Percentiles rank a stretch among this genome's conserved stretches.
phyloP scores from a whole-genome alignment of 1,140 invertebrate genomes.

The Philopotamus ludificatus region DNA sequence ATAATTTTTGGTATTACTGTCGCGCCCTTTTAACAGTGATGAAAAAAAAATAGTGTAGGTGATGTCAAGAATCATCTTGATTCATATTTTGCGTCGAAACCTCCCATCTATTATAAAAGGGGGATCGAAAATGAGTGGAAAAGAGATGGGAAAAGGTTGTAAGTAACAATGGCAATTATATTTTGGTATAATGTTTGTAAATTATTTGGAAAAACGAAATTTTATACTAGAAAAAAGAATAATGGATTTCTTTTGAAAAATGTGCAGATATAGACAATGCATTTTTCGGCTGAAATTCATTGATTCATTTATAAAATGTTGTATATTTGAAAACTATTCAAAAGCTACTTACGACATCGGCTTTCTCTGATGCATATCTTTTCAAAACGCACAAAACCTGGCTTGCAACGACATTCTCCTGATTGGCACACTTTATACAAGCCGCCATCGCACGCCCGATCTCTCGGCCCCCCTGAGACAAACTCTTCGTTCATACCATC shows the following conservation, averaged over 20 bases:
- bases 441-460: background rate
- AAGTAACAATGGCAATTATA: no score
- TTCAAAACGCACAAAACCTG: background rate
- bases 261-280: background rate
- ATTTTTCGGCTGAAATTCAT: background rate
- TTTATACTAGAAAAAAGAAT: no score
- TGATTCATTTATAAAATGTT: background rate
- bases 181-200: no score
- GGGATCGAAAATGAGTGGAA: no score
- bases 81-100: no score
- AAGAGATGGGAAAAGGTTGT: no score
- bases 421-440: background rate
- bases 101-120: no score
- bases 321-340: background rate
- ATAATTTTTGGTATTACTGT: no score
- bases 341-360: constrained; percentile 5
- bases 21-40: no score
- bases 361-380: background rate
- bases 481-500: background rate
- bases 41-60: no score
- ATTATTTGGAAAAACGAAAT: no score
- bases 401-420: constrained; percentile 12
- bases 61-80: no score
- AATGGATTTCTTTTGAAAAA: background rate
- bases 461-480: background rate